Percentiles rank a stretch among this genome's conserved stretches.
These are phyloP conservation scores for Pyrrhosoma nymphula DNA, from an alignment of 2,888 invertebrate species.

Conservation along the genomic window DNA sequence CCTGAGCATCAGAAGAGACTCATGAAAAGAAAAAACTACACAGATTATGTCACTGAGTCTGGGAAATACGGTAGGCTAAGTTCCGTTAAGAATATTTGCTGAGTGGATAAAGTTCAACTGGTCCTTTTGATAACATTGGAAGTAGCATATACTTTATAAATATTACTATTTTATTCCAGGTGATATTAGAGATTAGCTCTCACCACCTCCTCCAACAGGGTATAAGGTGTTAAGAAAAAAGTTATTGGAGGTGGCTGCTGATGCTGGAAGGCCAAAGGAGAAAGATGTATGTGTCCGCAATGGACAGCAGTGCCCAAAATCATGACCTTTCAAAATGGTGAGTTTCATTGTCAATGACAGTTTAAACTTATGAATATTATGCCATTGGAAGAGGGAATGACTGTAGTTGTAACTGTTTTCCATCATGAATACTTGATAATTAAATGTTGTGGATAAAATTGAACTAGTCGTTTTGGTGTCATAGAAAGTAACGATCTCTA, in stretches of 20 bases:
- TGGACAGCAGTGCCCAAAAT: no score
- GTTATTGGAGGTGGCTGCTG: neutral
- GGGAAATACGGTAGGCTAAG: neutral
- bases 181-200: neutral
- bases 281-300: neutral
- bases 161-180: neutral
- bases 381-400: no score
- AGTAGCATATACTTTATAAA: neutral
- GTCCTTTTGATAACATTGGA: neutral
- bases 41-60: neutral
- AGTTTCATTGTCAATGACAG: no score
- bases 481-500: no score
- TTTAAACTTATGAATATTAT: no score
- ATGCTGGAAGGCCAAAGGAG: neutral
- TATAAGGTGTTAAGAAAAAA: neutral
- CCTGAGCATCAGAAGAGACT: neutral
- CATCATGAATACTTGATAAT: no score
- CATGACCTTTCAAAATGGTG: no score
- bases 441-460: no score
- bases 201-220: neutral
- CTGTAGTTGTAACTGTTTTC: no score
- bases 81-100: neutral
- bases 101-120: neutral
- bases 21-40: neutral
- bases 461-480: no score